Evolutionary conservation across 2,888 invertebrate species (phyloP).

Genomic region (Sceliomorpha sp.): DNA sequence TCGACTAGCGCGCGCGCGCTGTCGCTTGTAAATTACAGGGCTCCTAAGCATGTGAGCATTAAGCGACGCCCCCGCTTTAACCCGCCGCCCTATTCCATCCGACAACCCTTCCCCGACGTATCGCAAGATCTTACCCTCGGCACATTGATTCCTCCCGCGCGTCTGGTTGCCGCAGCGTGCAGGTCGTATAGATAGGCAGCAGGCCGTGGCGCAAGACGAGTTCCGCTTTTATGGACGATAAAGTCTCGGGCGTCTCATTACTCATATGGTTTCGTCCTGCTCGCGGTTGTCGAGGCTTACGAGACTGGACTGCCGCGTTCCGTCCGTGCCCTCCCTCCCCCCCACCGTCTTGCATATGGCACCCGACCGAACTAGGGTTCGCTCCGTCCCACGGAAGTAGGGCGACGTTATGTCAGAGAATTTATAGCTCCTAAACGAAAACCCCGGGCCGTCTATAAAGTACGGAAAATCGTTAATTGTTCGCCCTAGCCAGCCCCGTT

Average conservation of each 20-base stretch:
- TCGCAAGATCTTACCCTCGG: slow-evolving; percentile 8
- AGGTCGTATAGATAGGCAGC: slow-evolving; percentile 30
- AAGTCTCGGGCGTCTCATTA: slow-evolving; percentile 51
- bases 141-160: slow-evolving; percentile 12
- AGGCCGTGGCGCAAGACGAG: slow-evolving; percentile 36
- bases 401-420: slow-evolving; percentile 62
- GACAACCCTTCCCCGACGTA: slow-evolving; percentile 5
- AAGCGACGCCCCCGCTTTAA: no score
- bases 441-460: slow-evolving; percentile 69
- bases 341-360: slow-evolving; percentile 49
- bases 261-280: slow-evolving; percentile 50
- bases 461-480: slow-evolving; percentile 77
- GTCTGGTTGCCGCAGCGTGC: slow-evolving; percentile 6
- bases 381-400: slow-evolving; percentile 42
- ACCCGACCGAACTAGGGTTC: slow-evolving; percentile 43
- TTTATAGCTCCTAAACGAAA: slow-evolving; percentile 72
- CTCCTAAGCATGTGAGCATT: no score
- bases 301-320: slow-evolving; percentile 8
- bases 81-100: not conserved
- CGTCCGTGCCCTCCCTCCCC: no score
- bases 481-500: slow-evolving; percentile 67
- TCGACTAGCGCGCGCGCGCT: no score
- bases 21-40: no score
- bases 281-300: slow-evolving; percentile 21
- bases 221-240: slow-evolving; percentile 55